Conservation (phyloP, 2,888 invertebrate genomes). For the Clivina fossor region DNA sequence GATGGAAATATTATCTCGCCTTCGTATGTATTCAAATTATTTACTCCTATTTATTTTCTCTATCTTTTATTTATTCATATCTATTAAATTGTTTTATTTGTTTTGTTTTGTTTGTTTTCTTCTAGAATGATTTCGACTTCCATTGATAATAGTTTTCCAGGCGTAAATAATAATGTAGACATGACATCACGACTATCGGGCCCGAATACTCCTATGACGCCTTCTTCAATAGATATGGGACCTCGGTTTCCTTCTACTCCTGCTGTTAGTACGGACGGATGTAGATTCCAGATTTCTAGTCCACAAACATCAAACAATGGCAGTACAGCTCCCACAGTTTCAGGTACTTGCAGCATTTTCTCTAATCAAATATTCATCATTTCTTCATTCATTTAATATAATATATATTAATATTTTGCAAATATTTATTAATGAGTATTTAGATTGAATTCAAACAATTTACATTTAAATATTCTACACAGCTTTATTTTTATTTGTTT, state of each 20-base stretch:
- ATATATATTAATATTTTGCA: constrained; percentile 11
- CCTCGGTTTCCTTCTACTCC: constrained; percentile 53
- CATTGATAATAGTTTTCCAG: constrained; percentile 52
- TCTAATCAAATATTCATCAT: not conserved
- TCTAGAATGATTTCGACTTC: constrained; percentile 49
- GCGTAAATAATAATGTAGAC: constrained; percentile 39
- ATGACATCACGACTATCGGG: constrained; percentile 51
- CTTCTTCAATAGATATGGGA: constrained; percentile 55
- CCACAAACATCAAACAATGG: constrained; percentile 52
- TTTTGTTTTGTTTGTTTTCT: not conserved
- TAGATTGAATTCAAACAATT: too few relatives aligned
- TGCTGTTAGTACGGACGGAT: constrained; percentile 49
- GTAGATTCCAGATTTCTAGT: constrained; percentile 57
- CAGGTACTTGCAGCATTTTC: too few relatives aligned
- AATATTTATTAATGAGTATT: constrained; percentile 4
- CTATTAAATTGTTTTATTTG: too few relatives aligned
- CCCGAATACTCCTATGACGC: constrained; percentile 56
- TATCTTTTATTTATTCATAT: too few relatives aligned
- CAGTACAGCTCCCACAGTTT: constrained; percentile 41
- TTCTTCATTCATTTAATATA: not conserved
- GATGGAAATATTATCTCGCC: constrained; percentile 75
- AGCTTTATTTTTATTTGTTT: too few relatives aligned
- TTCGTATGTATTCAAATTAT: constrained; percentile 61
- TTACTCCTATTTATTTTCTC: constrained; percentile 4
- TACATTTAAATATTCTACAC: too few relatives aligned